A percentile compares a stretch with the other conserved stretches of the same genome.
Evolutionary conservation across 2,888 invertebrate species (phyloP).

Genomic region (Caenorhabditis sp.): DNA sequence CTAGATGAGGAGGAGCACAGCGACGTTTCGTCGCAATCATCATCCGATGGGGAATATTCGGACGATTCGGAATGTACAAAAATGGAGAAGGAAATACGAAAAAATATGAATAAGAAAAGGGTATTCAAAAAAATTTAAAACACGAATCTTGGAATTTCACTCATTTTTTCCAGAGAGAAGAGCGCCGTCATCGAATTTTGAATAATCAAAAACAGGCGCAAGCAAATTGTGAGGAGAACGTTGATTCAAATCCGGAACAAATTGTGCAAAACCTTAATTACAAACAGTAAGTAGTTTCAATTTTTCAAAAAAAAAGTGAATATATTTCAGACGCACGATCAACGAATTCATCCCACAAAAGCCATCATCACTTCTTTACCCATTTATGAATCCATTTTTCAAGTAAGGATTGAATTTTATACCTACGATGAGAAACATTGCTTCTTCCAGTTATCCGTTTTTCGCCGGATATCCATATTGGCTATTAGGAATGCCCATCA

Average conservation of each 20-base stretch:
- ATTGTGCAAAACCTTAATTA: constrained; percentile 13
- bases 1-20: constrained; percentile 5
- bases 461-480: no score
- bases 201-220: background rate
- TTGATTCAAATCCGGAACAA: background rate
- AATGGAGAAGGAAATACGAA: background rate
- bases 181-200: constrained; percentile 9
- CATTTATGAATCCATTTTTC: no score
- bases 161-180: constrained; percentile 11
- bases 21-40: constrained; percentile 26
- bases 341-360: constrained; percentile 15
- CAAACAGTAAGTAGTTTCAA: constrained; percentile 12
- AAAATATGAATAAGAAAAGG: constrained; percentile 10
- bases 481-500: no score
- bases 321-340: background rate
- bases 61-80: constrained; percentile 26
- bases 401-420: no score
- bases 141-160: background rate
- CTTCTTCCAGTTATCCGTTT: no score
- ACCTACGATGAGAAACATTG: no score
- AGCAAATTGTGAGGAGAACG: background rate
- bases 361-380: background rate
- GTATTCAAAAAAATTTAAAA: constrained; percentile 2
- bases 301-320: constrained; percentile 7
- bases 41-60: constrained; percentile 34